Conservation (phyloP, 1,140 invertebrate species). For the Helicoverpa zea region DNA sequence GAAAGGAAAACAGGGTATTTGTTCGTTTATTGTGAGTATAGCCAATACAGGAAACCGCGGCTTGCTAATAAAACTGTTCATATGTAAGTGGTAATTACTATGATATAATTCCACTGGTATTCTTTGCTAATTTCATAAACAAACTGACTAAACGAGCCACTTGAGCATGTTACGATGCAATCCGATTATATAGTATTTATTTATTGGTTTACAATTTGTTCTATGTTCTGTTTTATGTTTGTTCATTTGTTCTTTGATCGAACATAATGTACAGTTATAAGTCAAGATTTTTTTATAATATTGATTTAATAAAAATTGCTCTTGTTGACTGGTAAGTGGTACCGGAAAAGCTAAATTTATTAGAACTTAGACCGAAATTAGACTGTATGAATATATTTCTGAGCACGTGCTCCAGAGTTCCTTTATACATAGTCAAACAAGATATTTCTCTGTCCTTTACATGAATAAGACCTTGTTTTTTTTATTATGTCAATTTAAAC, state of each 20-base stretch:
- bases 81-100: slow-evolving; percentile 43
- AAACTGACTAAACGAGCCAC: slow-evolving; percentile 16
- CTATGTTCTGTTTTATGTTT: slow-evolving; percentile 1
- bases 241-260: slow-evolving; percentile 9
- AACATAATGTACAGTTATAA: neutral
- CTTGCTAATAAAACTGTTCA: slow-evolving; percentile 38
- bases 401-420: too few relatives aligned
- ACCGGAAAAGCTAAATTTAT: too few relatives aligned
- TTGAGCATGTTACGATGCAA: slow-evolving; percentile 22
- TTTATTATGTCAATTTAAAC: too few relatives aligned
- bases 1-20: neutral
- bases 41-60: slow-evolving; percentile 34
- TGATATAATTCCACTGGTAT: slow-evolving; percentile 27
- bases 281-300: neutral
- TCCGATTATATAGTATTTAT: slow-evolving; percentile 39
- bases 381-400: too few relatives aligned
- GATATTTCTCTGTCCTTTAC: too few relatives aligned
- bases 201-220: slow-evolving; percentile 33
- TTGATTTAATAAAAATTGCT: too few relatives aligned
- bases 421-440: too few relatives aligned
- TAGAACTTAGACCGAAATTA: too few relatives aligned
- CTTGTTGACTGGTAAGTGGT: too few relatives aligned
- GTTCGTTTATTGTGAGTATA: slow-evolving; percentile 18
- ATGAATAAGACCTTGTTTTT: too few relatives aligned
- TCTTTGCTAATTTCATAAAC: slow-evolving; percentile 32